Percentiles rank a stretch among this genome's conserved stretches.
These are phyloP conservation scores for Heliconius cydno DNA, from an alignment of 2,888 invertebrate species.

Conservation along the genomic window DNA sequence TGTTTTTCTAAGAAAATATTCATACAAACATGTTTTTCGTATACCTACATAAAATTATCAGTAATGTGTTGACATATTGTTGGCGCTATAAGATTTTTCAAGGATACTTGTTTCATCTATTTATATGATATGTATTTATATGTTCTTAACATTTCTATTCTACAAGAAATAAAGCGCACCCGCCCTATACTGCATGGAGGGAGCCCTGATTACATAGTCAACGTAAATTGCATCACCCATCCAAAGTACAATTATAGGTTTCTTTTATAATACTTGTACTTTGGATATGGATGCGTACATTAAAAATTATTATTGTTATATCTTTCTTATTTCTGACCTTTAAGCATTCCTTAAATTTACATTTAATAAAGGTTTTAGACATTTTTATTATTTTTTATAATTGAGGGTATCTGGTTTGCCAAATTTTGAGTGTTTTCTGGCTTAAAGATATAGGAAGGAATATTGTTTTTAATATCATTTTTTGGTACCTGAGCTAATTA, in stretches of 20 bases:
- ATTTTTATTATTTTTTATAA: no score
- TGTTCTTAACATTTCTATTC: background rate
- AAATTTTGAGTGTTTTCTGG: no score
- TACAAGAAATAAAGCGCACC: slow-evolving; percentile 14
- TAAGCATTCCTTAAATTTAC: no score
- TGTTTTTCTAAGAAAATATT: slow-evolving; percentile 12
- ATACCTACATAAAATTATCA: slow-evolving; percentile 11
- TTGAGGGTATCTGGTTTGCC: no score
- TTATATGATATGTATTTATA: background rate
- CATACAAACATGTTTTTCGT: slow-evolving; percentile 7
- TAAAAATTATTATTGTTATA: no score
- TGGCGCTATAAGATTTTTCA: slow-evolving; percentile 2
- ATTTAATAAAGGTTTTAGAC: no score
- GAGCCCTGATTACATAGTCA: slow-evolving; percentile 14
- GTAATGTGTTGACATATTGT: slow-evolving; percentile 11
- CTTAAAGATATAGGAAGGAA: no score
- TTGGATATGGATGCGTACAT: no score
- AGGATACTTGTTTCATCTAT: background rate
- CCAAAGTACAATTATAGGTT: background rate
- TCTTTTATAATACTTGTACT: no score
- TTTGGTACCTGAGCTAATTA: no score
- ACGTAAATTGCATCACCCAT: slow-evolving; percentile 27
- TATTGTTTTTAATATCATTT: no score
- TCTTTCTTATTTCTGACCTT: no score
- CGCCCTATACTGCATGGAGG: slow-evolving; percentile 8